Conservation (phyloP, 2,113 vertebrate genomes). For the Anarhynchus alexandrinus region DNA sequence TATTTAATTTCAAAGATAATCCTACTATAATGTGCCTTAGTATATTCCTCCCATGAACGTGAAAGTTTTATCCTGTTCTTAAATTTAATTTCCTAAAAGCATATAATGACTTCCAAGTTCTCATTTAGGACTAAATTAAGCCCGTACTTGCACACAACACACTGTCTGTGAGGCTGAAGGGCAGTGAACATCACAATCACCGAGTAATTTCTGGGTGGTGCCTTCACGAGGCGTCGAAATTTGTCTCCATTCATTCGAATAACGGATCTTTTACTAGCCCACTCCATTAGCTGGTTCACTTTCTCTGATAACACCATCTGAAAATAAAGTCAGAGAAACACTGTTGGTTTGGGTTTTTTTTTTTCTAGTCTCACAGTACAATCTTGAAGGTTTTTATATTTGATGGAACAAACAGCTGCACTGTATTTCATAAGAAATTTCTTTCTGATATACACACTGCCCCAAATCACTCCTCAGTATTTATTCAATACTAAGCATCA, state of each 20-base stretch:
- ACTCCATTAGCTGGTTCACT: slow-evolving; percentile 94
- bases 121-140: slow-evolving; percentile 23
- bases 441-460: background rate
- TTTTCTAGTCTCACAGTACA: accelerated
- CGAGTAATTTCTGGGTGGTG: slow-evolving; percentile 94
- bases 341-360: accelerated
- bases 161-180: slow-evolving; percentile 93
- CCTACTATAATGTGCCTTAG: too few species aligned
- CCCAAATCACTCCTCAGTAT: too few species aligned
- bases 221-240: slow-evolving; percentile 93
- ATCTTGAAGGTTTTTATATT: background rate
- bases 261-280: slow-evolving; percentile 89
- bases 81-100: background rate
- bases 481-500: background rate
- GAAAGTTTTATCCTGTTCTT: background rate
- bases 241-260: slow-evolving; percentile 97
- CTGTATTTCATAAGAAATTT: background rate
- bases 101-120: background rate
- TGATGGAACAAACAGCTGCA: background rate
- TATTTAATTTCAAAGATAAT: background rate
- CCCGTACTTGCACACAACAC: slow-evolving; percentile 91
- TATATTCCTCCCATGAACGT: accelerated
- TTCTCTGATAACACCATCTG: slow-evolving; percentile 94
- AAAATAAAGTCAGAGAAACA: slow-evolving; percentile 2
- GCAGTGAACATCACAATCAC: slow-evolving; percentile 98